These are phyloP conservation scores for Physocephala rufipes DNA, from an alignment of 2,888 invertebrate genomes.

Conservation along the genomic window DNA sequence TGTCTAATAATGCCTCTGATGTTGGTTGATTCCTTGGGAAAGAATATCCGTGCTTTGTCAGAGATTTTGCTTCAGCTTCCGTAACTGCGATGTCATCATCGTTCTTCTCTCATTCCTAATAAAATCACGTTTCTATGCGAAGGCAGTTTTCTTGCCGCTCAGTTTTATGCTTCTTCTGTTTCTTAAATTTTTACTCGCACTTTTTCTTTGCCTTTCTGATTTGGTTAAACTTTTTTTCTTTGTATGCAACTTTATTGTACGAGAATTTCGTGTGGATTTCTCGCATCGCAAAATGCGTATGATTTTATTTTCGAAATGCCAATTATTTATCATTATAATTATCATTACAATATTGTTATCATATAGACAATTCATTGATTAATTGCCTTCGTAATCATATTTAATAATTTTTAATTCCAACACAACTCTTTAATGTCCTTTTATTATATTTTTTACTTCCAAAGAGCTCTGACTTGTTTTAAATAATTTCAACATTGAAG, in stretches of 20 bases:
- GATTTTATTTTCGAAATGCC: not conserved
- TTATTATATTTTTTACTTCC: not conserved
- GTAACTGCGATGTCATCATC: not conserved
- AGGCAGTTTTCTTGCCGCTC: not conserved
- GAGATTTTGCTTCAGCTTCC: not conserved
- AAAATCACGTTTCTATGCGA: conserved; percentile 6
- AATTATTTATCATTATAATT: no score
- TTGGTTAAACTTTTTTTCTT: not conserved
- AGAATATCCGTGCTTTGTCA: not conserved
- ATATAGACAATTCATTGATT: no score
- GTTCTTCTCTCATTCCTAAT: conserved; percentile 5
- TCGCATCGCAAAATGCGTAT: not conserved
- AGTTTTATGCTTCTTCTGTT: not conserved
- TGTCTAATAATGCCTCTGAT: no score
- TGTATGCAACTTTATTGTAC: not conserved
- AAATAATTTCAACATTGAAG: no score
- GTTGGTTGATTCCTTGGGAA: not conserved
- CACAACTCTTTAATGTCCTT: not conserved
- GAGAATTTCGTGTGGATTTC: not conserved
- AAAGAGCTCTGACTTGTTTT: no score
- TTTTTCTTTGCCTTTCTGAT: not conserved
- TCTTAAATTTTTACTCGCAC: not conserved
- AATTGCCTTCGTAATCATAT: not conserved
- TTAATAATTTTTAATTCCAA: not conserved
- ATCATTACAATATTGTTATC: no score